A percentile compares a stretch with the other conserved stretches of the same genome.
Evolutionary conservation across 2,113 vertebrate genomes (phyloP).

Genomic region (Cololabis saira): DNA sequence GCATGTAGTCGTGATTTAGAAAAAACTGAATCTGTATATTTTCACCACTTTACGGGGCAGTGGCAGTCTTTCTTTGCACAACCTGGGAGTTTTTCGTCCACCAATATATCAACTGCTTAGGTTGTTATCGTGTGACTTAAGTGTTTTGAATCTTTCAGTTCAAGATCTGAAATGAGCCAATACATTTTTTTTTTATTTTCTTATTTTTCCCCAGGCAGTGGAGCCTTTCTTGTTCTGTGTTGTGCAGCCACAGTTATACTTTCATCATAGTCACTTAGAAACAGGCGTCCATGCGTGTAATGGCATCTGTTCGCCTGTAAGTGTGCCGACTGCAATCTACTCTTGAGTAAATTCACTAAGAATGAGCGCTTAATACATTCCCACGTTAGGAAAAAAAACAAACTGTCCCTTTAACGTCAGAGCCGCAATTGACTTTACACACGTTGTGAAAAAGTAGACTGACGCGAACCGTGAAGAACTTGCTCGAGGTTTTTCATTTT

Average conservation of each 20-base stretch:
- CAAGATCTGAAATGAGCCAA: too few species aligned
- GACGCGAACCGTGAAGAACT: slow-evolving; percentile 15
- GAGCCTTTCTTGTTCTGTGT: not conserved
- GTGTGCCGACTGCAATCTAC: too few species aligned
- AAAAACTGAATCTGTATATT: not conserved
- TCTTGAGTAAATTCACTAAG: too few species aligned
- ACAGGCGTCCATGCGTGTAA: not conserved
- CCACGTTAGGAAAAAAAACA: not conserved
- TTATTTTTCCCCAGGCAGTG: too few species aligned
- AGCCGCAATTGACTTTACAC: slow-evolving; percentile 14
- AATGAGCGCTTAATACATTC: too few species aligned
- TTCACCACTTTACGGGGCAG: not conserved
- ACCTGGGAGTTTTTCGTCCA: not conserved
- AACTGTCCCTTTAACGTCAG: slow-evolving; percentile 8
- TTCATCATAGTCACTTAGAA: not conserved
- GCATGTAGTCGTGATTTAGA: not conserved
- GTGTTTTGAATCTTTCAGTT: not conserved
- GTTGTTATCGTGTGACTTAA: not conserved
- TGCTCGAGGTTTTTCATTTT: slow-evolving; percentile 37
- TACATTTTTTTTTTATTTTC: too few species aligned
- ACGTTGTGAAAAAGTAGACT: slow-evolving; percentile 17
- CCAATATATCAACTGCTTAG: not conserved
- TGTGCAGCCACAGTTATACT: not conserved
- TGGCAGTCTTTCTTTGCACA: not conserved
- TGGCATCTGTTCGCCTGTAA: not conserved